These are phyloP conservation scores for Philopotamus ludificatus DNA, from an alignment of 1,140 invertebrate species.

Conservation along the genomic window DNA sequence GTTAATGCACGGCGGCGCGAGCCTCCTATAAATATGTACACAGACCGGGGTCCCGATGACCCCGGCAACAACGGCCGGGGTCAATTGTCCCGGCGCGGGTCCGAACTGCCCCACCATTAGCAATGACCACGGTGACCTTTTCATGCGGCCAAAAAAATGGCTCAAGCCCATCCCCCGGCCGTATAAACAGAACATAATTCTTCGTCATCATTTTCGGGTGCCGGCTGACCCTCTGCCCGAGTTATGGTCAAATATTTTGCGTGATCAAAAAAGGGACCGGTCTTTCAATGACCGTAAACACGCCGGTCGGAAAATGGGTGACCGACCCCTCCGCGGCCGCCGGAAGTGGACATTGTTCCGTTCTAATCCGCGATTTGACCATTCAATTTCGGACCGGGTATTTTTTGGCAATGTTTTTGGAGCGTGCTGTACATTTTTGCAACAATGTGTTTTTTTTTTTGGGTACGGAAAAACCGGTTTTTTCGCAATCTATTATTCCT, in stretches of 20 bases:
- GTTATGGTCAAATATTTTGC: slow-evolving; percentile 39
- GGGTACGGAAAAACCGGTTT: background rate
- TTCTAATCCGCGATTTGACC: background rate
- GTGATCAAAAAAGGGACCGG: background rate
- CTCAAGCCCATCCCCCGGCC: slow-evolving; percentile 18
- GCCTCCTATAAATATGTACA: background rate
- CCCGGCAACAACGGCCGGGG: slow-evolving; percentile 11
- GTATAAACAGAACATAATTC: slow-evolving; percentile 41
- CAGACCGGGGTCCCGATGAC: slow-evolving; percentile 5
- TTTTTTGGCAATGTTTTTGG: background rate
- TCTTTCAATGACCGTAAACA: background rate
- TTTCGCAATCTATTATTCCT: background rate
- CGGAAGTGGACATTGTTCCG: background rate
- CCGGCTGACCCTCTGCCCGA: slow-evolving; percentile 28
- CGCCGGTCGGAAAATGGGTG: background rate
- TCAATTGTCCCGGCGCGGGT: slow-evolving; percentile 32
- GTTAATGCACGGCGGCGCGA: background rate
- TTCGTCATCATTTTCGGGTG: slow-evolving; percentile 16
- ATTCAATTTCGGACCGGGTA: background rate
- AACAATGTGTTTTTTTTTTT: too few relatives aligned
- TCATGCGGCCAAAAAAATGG: slow-evolving; percentile 25
- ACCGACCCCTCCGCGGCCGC: background rate
- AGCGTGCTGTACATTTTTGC: background rate
- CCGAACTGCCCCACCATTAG: slow-evolving; percentile 31
- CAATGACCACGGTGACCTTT: slow-evolving; percentile 33